Base-by-base conservation (phyloP, 2,797 vertebrate genomes). In the Distichodus sexfasciatus region DNA sequence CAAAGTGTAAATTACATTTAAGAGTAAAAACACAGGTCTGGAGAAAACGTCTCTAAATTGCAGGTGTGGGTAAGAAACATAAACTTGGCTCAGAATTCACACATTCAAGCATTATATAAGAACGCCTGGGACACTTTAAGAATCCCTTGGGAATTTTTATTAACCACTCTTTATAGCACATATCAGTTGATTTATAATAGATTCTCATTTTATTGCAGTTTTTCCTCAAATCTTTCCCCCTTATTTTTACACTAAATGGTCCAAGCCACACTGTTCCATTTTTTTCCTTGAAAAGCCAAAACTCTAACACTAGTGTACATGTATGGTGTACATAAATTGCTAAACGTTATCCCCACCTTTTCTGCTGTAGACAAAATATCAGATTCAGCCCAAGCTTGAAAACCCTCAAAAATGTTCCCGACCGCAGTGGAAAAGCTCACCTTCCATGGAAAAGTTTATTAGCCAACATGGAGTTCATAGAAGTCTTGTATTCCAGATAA, bases 401-500 rank as follows among this genome's bases (percentile, higher is more conserved):
- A n/a, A n/a, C 83, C 83, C 83, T 81, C 73, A 80, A 84, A 85
- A 81, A 84, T 76, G 81, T 81, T 79, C 81, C 83, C 40, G 35
- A 88, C 87, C 83, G 79, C 83, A 81, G 76, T 88, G 84, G 84
- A 89, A 87, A 88, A 48, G 79, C 89, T 87, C 89, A 98, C 96
- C 94, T 95, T 91, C 91, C 94, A 83, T 93, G 91, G 90, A 99
- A 99, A 83, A 99, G 94, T 82, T 87, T 92, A 69, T 90, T 93
- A 15, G 96, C 96, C 90, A 98, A 77, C 95, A 97, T 95, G 82
- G 91, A 93, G 84, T 99, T 99, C 95, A 99, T 90, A 59, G 95
- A 94, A 57, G 96, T 96, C 87, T 96, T 98, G 85, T 94, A 92
- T 81, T 98, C 95, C 58, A 99, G 89, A 90, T 94, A 98, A 77